Evolutionary conservation across 2,888 invertebrate species (phyloP).

Genomic region (Trichopoda pennipes): DNA sequence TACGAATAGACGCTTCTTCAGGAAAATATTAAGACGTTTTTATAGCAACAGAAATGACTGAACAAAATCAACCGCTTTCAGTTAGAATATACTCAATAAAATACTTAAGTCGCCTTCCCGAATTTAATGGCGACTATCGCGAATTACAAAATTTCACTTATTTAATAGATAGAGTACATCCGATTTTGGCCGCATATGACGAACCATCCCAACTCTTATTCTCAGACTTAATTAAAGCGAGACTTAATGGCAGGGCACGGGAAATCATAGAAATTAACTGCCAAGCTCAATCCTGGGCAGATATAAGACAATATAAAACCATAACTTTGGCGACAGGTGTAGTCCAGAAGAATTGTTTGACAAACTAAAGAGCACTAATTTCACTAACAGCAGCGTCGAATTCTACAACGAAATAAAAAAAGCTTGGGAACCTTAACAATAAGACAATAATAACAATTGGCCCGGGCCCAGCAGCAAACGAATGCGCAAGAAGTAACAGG

Average conservation of each 20-base stretch:
- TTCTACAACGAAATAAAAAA: conserved; percentile 57
- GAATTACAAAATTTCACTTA: conserved; percentile 11
- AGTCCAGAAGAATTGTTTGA: conserved; percentile 33
- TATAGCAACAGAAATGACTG: conserved; percentile 11
- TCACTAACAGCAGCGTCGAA: conserved; percentile 41
- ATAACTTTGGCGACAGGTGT: conserved; percentile 13
- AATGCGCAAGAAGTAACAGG: conserved; percentile 6
- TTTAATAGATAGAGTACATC: conserved; percentile 3
- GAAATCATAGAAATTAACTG: conserved; percentile 24
- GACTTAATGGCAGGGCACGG: not conserved
- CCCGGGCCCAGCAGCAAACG: conserved; percentile 45
- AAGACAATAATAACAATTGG: conserved; percentile 44
- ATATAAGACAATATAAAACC: not conserved
- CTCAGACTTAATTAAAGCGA: not conserved
- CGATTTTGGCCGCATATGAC: conserved; percentile 1
- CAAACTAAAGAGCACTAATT: conserved; percentile 36
- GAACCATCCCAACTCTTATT: conserved; percentile 4
- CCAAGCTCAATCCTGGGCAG: conserved; percentile 12
- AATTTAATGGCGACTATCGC: conserved; percentile 7
- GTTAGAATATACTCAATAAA: not conserved
- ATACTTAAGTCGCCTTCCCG: not conserved
- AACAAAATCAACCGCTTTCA: not conserved
- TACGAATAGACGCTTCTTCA: conserved; percentile 18
- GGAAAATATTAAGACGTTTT: conserved; percentile 13
- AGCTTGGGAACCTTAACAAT: conserved; percentile 56